These are phyloP conservation scores for Arremon aurantiirostris DNA, from an alignment of 2,797 vertebrate species.

Conservation along the genomic window DNA sequence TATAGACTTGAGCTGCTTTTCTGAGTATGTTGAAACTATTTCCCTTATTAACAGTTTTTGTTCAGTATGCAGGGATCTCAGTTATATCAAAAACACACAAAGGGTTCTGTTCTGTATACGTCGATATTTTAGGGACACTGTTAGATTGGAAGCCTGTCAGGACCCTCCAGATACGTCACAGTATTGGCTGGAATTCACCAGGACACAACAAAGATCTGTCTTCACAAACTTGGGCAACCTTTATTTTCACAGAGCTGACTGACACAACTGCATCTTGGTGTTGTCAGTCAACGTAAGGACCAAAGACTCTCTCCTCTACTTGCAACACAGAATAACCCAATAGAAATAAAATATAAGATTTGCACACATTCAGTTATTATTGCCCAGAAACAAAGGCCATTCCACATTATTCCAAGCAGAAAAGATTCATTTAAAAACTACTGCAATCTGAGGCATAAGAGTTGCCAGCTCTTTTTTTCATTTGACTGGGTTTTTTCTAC, in stretches of 20 bases:
- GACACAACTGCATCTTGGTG: background rate
- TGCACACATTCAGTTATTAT: background rate
- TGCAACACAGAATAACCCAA: background rate
- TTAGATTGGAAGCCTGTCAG: background rate
- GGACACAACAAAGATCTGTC: background rate
- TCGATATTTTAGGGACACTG: conserved; percentile 1
- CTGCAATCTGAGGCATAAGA: background rate
- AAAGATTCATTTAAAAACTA: background rate
- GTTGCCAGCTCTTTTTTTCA: background rate
- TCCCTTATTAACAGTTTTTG: background rate
- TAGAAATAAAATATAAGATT: background rate
- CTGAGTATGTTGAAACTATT: background rate
- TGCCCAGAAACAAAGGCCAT: background rate
- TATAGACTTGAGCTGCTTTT: background rate
- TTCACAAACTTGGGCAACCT: background rate
- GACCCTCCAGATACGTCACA: background rate
- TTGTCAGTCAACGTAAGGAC: background rate
- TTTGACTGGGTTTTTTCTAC: background rate
- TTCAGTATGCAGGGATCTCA: conserved; percentile 3
- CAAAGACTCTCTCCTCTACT: background rate
- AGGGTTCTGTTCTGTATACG: background rate
- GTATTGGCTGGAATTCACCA: conserved; percentile 21
- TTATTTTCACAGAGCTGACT: background rate
- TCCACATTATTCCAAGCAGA: background rate
- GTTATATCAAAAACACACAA: background rate